These are phyloP conservation scores for Chaitophorus viminalis DNA, from an alignment of 2,888 invertebrate species.

Conservation along the genomic window DNA sequence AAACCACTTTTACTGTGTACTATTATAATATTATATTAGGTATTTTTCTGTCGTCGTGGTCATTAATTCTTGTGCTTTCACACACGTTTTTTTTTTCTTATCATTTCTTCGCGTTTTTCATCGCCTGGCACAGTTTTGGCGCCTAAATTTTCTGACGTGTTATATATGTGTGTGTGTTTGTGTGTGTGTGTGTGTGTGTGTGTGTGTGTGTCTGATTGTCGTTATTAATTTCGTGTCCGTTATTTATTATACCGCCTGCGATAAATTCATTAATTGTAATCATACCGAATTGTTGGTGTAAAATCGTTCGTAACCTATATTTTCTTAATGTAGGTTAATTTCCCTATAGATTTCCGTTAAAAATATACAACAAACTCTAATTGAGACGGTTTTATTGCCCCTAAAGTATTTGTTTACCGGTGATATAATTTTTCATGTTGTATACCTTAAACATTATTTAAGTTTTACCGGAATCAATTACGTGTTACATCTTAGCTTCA, in stretches of 20 bases:
- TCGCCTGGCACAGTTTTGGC: background rate
- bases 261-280: constrained; percentile 5
- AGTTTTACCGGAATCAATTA: background rate
- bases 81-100: background rate
- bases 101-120: too few species aligned
- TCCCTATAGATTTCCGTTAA: background rate
- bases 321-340: background rate
- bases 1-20: too few species aligned
- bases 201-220: background rate
- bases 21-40: too few species aligned
- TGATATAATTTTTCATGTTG: background rate
- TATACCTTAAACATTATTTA: background rate
- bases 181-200: too few species aligned
- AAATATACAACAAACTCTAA: background rate
- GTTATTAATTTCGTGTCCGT: background rate
- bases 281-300: background rate
- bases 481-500: too few species aligned
- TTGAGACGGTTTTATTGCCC: background rate
- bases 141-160: background rate
- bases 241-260: background rate
- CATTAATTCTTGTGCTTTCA: background rate
- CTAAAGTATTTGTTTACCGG: background rate
- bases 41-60: background rate
- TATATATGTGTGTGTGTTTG: too few species aligned
- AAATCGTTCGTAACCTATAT: constrained; percentile 10